A percentile compares a stretch with the other conserved stretches of the same genome.
Evolutionary conservation across 2,113 vertebrate genomes (phyloP).

Genomic region (Ivindomyrus marchei): DNA sequence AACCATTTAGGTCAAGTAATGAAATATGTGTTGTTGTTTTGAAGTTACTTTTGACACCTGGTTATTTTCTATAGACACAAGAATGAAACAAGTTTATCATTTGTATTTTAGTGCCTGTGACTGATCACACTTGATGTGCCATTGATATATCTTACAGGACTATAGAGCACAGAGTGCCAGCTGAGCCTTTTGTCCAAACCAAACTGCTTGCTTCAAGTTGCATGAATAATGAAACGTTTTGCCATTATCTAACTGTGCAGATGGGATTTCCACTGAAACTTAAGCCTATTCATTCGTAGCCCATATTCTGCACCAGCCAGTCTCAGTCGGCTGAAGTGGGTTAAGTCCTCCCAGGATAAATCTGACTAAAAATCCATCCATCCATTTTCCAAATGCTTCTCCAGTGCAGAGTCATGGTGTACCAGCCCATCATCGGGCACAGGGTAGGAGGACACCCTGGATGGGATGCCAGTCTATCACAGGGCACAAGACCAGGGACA

Average conservation of each 20-base stretch:
- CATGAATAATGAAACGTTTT: slow-evolving; percentile 10
- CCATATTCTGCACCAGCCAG: background rate
- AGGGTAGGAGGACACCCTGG: background rate
- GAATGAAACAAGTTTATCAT: background rate
- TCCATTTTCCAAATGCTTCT: background rate
- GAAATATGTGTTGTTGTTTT: background rate
- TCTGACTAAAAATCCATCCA: background rate
- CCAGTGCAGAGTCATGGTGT: background rate
- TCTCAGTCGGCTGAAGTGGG: background rate
- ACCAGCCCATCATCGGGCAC: background rate
- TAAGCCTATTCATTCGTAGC: background rate
- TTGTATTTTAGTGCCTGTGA: background rate
- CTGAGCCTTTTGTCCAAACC: background rate
- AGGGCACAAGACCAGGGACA: background rate
- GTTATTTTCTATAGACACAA: no score
- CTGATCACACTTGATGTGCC: background rate
- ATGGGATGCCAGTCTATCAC: background rate
- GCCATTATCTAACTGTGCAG: background rate
- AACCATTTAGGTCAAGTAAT: background rate
- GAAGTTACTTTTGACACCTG: background rate
- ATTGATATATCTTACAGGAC: background rate
- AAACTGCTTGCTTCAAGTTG: background rate
- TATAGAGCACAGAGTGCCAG: background rate
- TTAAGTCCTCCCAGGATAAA: background rate
- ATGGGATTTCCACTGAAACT: background rate